A percentile compares a stretch with the other conserved stretches of the same genome.
These are phyloP conservation scores for Pitta sordida DNA, from an alignment of 2,113 vertebrate species.

Conservation along the genomic window DNA sequence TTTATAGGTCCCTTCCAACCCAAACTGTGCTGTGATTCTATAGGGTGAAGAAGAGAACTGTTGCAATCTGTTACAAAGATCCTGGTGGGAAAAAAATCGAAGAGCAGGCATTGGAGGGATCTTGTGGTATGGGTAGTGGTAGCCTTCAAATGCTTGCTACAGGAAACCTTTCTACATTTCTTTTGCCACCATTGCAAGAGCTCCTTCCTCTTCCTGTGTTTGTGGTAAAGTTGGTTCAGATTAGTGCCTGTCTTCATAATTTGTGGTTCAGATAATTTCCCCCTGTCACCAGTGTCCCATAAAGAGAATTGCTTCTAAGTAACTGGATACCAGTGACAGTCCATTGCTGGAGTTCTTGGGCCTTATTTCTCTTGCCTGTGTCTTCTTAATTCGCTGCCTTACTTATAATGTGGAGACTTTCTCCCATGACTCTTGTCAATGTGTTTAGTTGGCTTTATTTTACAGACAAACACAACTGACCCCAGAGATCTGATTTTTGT, in stretches of 20 bases:
- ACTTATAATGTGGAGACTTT: not conserved
- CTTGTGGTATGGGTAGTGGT: not conserved
- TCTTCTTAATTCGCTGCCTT: not conserved
- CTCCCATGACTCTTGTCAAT: not conserved
- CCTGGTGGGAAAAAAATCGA: not conserved
- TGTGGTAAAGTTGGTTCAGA: not conserved
- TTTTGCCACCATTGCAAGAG: not conserved
- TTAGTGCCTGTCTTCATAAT: not conserved
- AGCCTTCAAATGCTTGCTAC: not conserved
- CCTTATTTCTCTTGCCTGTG: not conserved
- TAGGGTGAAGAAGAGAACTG: not conserved
- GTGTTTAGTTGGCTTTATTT: not conserved
- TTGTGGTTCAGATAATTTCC: not conserved
- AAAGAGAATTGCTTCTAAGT: not conserved
- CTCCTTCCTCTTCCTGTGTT: not conserved
- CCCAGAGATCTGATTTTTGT: not conserved
- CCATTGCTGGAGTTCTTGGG: not conserved
- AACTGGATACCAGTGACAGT: not conserved
- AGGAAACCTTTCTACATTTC: not conserved
- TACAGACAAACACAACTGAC: accelerated
- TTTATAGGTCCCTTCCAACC: not conserved
- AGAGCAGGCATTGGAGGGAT: not conserved
- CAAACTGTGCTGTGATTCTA: not conserved
- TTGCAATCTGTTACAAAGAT: not conserved
- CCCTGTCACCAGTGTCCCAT: accelerated